Conservation (phyloP, 2,113 vertebrate species). For the Ophthalmolycus amberensis region DNA sequence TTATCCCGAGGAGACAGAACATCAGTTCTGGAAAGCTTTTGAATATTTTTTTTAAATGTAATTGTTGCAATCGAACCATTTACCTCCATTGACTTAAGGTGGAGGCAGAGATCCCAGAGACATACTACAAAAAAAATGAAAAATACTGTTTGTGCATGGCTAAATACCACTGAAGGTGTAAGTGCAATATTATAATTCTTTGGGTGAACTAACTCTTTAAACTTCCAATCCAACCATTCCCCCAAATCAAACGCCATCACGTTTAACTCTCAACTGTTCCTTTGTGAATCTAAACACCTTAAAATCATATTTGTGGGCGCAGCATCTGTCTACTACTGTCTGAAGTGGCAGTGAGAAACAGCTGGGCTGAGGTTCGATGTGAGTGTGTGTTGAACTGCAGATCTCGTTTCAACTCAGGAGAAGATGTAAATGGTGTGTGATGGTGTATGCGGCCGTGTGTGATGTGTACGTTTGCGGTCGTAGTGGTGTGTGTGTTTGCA, state of each 20-base stretch:
- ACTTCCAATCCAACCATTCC: background rate
- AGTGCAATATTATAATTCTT: background rate
- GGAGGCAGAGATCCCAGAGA: background rate
- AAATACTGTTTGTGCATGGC: background rate
- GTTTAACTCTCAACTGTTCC: background rate
- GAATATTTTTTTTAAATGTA: background rate
- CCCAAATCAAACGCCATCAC: background rate
- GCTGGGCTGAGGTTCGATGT: constrained; percentile 59
- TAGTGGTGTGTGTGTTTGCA: constrained; percentile 18
- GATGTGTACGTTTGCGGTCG: constrained; percentile 31
- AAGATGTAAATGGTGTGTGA: constrained; percentile 68
- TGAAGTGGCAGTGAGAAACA: constrained; percentile 73
- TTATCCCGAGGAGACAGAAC: constrained; percentile 16
- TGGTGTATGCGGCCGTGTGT: constrained; percentile 24
- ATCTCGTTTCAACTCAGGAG: constrained; percentile 46
- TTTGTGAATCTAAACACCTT: constrained; percentile 11
- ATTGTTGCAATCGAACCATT: background rate
- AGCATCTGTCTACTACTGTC: constrained; percentile 38
- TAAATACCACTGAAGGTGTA: background rate
- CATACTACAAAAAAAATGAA: background rate
- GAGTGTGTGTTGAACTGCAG: constrained; percentile 26
- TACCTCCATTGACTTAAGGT: background rate
- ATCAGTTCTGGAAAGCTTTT: constrained; percentile 31
- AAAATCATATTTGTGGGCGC: background rate
- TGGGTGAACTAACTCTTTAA: background rate